Evolutionary conservation across 2,113 vertebrate species (phyloP).

Genomic region (Cichladusa arquata): DNA sequence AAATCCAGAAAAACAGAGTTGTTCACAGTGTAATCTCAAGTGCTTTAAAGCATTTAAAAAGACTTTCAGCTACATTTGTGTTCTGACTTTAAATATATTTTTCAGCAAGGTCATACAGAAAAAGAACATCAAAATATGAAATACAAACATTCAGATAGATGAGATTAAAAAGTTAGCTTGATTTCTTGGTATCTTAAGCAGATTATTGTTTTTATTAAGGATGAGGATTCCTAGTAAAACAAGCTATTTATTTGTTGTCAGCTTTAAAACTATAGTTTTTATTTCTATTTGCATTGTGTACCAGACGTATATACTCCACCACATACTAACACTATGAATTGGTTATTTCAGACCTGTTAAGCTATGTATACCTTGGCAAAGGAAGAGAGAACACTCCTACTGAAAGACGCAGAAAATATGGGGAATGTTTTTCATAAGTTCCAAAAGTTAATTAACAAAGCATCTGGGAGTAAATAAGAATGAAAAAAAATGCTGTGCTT

Average conservation of each 20-base stretch:
- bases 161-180: not conserved
- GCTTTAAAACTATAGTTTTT: not conserved
- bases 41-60: not conserved
- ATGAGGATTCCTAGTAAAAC: not conserved
- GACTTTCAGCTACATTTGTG: not conserved
- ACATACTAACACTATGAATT: not conserved
- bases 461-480: not conserved
- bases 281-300: not conserved
- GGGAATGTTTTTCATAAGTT: not conserved
- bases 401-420: not conserved
- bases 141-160: not conserved
- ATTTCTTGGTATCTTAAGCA: not conserved
- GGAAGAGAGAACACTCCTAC: not conserved
- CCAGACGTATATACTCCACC: not conserved
- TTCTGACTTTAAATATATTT: not conserved
- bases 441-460: constrained; percentile 23
- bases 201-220: not conserved
- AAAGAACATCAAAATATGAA: not conserved
- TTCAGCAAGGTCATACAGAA: not conserved
- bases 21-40: not conserved
- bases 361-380: not conserved
- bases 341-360: constrained; percentile 6
- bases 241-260: not conserved
- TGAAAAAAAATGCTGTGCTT: not conserved
- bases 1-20: not conserved